phyloP scores from a whole-genome alignment of 2,888 invertebrate species.

The Zaprionus lineosus region DNA sequence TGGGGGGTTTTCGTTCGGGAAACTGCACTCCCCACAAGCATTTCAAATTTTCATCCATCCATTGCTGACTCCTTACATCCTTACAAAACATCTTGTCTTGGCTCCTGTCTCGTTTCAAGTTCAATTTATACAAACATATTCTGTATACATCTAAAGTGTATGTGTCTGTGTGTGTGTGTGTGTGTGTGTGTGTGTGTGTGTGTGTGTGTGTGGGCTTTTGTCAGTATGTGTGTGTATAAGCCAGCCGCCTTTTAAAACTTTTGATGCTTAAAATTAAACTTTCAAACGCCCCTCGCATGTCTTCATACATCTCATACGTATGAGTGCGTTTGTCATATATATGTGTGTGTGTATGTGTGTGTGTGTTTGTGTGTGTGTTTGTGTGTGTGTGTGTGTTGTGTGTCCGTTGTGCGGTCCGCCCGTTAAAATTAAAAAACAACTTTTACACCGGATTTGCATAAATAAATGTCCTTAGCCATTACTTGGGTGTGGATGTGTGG shows the following conservation, averaged over 20 bases:
- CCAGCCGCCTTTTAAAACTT: constrained; percentile 54
- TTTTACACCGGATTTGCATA: constrained; percentile 63
- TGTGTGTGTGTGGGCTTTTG: constrained; percentile 11
- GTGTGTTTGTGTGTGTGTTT: constrained; percentile 8
- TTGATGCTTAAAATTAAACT: constrained; percentile 61
- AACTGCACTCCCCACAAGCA: too few relatives aligned
- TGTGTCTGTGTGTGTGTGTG: constrained; percentile 14
- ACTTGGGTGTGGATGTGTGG: constrained; percentile 19
- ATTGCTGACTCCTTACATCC: too few relatives aligned
- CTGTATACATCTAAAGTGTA: constrained; percentile 3
- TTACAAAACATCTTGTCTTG: too few relatives aligned
- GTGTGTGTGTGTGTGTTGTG: constrained; percentile 17
- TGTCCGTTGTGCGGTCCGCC: constrained; percentile 16
- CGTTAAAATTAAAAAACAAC: constrained; percentile 75
- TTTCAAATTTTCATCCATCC: too few relatives aligned
- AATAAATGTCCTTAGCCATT: constrained; percentile 70
- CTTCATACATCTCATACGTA: too few relatives aligned
- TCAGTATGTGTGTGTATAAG: constrained; percentile 15
- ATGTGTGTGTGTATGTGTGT: constrained; percentile 22
- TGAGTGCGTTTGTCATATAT: constrained; percentile 23
- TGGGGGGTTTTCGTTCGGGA: too few relatives aligned
- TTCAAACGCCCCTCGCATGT: constrained; percentile 35
- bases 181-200: constrained; percentile 5
- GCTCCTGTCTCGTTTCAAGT: too few relatives aligned
- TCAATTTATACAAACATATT: too few relatives aligned